Percentiles rank a stretch among this genome's conserved stretches.
phyloP scores from a whole-genome alignment of 30 jellyfish, hydroid and myxozoan genomes.

The Nemopilema nomurai region DNA sequence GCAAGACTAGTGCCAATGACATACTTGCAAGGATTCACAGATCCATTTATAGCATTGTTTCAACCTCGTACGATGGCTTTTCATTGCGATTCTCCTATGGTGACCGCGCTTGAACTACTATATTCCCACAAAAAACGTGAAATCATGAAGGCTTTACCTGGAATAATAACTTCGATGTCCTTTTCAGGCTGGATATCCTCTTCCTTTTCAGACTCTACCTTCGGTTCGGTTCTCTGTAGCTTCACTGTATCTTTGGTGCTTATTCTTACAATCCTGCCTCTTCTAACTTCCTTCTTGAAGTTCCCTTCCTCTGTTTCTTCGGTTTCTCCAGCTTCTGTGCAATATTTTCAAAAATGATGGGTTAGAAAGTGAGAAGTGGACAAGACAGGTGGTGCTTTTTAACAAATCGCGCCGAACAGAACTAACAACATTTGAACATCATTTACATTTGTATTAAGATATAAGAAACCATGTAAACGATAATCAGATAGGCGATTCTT shows the following conservation, averaged over 20 bases:
- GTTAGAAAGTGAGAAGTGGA: not conserved
- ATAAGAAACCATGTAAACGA: too few relatives aligned
- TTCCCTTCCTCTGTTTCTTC: slow-evolving; percentile 8
- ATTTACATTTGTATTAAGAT: too few relatives aligned
- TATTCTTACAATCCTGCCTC: slow-evolving; percentile 63
- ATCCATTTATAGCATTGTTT: too few relatives aligned
- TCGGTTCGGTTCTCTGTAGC: slow-evolving; percentile 20
- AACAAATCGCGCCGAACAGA: too few relatives aligned
- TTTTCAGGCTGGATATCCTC: not conserved
- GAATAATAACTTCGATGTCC: not conserved
- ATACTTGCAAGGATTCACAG: too few relatives aligned
- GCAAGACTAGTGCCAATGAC: too few relatives aligned
- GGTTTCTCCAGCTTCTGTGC: slow-evolving; percentile 3
- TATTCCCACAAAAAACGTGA: too few relatives aligned
- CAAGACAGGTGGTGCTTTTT: too few relatives aligned
- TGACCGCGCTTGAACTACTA: too few relatives aligned
- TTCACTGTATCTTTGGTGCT: slow-evolving; percentile 63
- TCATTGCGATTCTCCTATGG: too few relatives aligned
- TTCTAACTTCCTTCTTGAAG: slow-evolving; percentile 54
- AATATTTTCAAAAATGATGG: not conserved
- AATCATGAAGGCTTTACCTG: not conserved
- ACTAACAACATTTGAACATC: too few relatives aligned
- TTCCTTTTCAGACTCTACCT: slow-evolving; percentile 16
- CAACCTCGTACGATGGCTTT: not conserved
- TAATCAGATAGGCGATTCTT: too few relatives aligned